Conservation (phyloP, 2,797 vertebrate genomes). For the Carduelis carduelis region DNA sequence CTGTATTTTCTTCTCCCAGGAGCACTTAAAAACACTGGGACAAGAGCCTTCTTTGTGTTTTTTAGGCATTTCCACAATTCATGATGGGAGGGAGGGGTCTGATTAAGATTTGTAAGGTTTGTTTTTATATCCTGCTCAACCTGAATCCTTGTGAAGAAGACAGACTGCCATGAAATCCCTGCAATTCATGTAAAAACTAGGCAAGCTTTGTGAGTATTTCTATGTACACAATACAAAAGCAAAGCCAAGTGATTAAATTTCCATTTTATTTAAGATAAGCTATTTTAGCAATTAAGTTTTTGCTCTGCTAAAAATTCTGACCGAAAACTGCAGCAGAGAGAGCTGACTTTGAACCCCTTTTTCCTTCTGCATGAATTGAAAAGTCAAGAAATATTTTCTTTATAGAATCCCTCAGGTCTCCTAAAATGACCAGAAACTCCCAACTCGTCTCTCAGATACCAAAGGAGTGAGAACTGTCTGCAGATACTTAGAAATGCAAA, state of each 20-base stretch:
- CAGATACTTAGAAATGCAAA: not conserved
- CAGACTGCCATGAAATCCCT: not conserved
- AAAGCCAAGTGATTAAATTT: not conserved
- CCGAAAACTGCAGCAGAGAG: not conserved
- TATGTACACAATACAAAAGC: not conserved
- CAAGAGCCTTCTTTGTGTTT: not conserved
- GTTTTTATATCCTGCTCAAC: not conserved
- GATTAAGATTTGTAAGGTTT: not conserved
- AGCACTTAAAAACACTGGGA: not conserved
- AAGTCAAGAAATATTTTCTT: not conserved
- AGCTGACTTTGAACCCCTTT: not conserved
- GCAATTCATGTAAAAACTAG: not conserved
- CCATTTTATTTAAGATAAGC: not conserved
- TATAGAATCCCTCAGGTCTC: not conserved
- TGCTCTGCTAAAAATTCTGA: not conserved
- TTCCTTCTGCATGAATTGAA: not conserved
- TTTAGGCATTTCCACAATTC: not conserved
- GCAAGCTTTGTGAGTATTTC: not conserved
- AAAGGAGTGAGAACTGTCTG: not conserved
- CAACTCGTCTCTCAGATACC: not conserved
- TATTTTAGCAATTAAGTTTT: not conserved
- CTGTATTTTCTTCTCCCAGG: not conserved
- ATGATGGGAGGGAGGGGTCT: not conserved
- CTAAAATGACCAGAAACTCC: not conserved
- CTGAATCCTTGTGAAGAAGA: not conserved